phyloP scores from a whole-genome alignment of 2,888 invertebrate genomes.

The Archips crataeganus region DNA sequence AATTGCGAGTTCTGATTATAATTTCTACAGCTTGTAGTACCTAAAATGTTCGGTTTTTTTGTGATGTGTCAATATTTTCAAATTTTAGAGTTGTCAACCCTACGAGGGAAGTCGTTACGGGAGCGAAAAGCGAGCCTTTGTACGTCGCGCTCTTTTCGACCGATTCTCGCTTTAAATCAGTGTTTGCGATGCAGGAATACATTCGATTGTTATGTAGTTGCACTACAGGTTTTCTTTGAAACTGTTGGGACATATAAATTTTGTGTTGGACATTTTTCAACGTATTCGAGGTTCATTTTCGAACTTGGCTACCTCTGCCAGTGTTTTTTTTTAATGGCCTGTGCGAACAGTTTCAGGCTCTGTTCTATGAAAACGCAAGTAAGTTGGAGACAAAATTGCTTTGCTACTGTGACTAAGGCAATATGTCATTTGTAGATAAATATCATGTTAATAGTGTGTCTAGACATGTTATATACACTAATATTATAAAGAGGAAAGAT shows the following conservation, averaged over 20 bases:
- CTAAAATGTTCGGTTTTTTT: not conserved
- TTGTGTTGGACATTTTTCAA: conserved; percentile 40
- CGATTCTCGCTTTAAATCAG: conserved; percentile 41
- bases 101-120: conserved; percentile 30
- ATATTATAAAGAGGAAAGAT: too few species aligned
- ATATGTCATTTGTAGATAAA: not conserved
- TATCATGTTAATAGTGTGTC: too few species aligned
- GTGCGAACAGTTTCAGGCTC: not conserved
- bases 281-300: conserved; percentile 29
- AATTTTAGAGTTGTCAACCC: not conserved
- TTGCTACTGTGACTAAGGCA: not conserved
- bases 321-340: not conserved
- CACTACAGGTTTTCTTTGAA: conserved; percentile 37
- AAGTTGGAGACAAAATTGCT: not conserved
- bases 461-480: too few species aligned
- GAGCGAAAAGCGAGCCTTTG: conserved; percentile 35
- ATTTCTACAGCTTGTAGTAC: too few species aligned
- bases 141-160: conserved; percentile 29
- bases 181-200: conserved; percentile 41
- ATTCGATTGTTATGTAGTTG: conserved; percentile 38
- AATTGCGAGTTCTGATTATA: too few species aligned
- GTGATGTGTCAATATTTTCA: not conserved
- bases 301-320: conserved; percentile 17
- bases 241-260: conserved; percentile 39
- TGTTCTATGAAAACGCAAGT: not conserved